Conservation (phyloP, 30 jellyfish, hydroid and myxozoan genomes). For the Cassiopea andromeda region DNA sequence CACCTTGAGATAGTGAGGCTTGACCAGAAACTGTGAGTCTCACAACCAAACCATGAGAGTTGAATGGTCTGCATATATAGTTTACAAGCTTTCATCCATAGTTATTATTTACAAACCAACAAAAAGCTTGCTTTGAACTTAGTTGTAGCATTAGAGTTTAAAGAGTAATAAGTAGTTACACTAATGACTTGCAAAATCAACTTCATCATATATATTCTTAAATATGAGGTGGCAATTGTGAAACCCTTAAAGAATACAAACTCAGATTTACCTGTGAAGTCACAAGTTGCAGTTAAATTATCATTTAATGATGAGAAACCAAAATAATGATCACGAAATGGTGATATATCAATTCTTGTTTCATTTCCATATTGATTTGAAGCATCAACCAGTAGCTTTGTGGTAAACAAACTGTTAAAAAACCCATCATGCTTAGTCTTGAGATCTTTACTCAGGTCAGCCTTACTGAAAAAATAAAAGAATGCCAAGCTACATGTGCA, state of each 20-base stretch:
- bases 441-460: conserved; percentile 13
- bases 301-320: conserved; percentile 12
- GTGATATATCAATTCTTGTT: conserved; percentile 44
- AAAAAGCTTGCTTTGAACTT: too few species aligned
- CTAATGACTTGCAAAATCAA: not conserved
- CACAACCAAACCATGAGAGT: too few species aligned
- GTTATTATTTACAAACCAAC: too few species aligned
- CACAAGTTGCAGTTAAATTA: conserved; percentile 4
- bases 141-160: too few species aligned
- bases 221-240: not conserved
- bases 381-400: conserved; percentile 16
- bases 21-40: too few species aligned
- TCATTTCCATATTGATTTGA: conserved; percentile 1
- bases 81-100: too few species aligned
- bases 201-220: not conserved
- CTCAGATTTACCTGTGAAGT: not conserved
- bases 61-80: too few species aligned
- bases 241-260: not conserved
- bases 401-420: not conserved
- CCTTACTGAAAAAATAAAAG: conserved; percentile 12
- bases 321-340: conserved; percentile 31
- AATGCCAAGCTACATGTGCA: not conserved
- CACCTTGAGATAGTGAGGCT: too few species aligned
- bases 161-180: too few species aligned
- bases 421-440: conserved; percentile 19